Percentiles rank a stretch among this genome's conserved stretches.
Conservation (phyloP, 1,140 invertebrate genomes). For the Atopsyche davidsoni region DNA sequence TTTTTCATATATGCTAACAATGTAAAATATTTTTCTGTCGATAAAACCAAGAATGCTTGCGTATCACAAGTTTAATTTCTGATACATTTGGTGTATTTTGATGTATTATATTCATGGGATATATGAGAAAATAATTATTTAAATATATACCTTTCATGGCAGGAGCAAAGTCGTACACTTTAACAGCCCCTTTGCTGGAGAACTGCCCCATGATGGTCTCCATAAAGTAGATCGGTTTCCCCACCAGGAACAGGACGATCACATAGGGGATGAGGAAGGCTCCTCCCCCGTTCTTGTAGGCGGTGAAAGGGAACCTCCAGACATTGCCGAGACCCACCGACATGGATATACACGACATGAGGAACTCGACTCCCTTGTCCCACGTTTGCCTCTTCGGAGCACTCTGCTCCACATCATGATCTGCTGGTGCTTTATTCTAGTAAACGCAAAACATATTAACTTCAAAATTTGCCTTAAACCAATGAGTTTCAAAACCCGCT, state of each 20-base stretch:
- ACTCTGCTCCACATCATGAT: too few relatives aligned
- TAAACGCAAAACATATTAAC: too few relatives aligned
- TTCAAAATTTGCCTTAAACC: too few relatives aligned
- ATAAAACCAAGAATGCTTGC: too few relatives aligned
- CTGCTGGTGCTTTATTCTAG: too few relatives aligned
- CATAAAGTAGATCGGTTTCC: constrained; percentile 80
- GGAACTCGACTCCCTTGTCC: constrained; percentile 70
- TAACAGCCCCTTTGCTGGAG: constrained; percentile 59
- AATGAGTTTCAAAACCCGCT: too few relatives aligned
- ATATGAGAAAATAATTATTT: too few relatives aligned
- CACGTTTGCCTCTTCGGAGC: constrained; percentile 57
- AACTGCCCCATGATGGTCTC: constrained; percentile 72
- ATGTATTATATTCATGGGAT: too few relatives aligned
- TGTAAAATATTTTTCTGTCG: too few relatives aligned
- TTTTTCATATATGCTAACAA: too few relatives aligned
- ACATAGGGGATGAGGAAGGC: constrained; percentile 74
- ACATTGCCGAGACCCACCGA: constrained; percentile 81
- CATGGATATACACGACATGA: constrained; percentile 76
- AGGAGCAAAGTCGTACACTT: constrained; percentile 48
- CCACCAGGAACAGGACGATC: constrained; percentile 68
- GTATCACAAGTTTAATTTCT: too few relatives aligned
- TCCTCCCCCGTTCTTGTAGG: constrained; percentile 70
- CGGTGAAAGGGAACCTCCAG: constrained; percentile 77
- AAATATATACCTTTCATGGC: constrained; percentile 53
- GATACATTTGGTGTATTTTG: too few relatives aligned